A percentile compares a stretch with the other conserved stretches of the same genome.
Evolutionary conservation across 2,888 invertebrate species (phyloP).

Genomic region (Clepsis dumicolana): DNA sequence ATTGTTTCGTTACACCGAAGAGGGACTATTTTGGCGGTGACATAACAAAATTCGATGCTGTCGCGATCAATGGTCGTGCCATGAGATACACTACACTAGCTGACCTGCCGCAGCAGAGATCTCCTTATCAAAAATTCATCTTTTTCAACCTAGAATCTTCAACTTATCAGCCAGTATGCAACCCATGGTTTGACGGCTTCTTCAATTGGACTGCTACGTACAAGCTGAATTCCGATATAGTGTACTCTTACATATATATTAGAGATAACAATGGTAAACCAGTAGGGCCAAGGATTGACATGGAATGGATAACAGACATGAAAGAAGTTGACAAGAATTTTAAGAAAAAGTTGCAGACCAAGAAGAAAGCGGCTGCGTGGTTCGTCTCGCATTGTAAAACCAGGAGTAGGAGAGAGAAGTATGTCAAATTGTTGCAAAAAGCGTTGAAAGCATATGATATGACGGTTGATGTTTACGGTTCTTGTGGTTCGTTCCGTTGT

Average conservation of each 20-base stretch:
- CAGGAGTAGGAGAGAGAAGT: slow-evolving; percentile 60
- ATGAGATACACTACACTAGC: slow-evolving; percentile 14
- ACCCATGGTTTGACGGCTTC: slow-evolving; percentile 46
- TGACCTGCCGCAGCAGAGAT: slow-evolving; percentile 43
- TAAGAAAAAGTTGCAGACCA: slow-evolving; percentile 57
- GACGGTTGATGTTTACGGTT: slow-evolving; percentile 83
- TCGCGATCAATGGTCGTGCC: slow-evolving; percentile 44
- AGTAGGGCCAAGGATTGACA: slow-evolving; percentile 43
- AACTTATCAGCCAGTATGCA: slow-evolving; percentile 48
- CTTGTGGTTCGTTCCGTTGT: slow-evolving; percentile 76
- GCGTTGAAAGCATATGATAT: slow-evolving; percentile 56
- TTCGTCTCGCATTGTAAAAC: slow-evolving; percentile 73
- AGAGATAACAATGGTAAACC: slow-evolving; percentile 41
- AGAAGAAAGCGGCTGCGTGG: slow-evolving; percentile 77
- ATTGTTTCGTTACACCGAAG: slow-evolving; percentile 45
- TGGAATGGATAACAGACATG: slow-evolving; percentile 44
- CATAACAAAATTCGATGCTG: slow-evolving; percentile 43
- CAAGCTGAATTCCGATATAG: slow-evolving; percentile 48
- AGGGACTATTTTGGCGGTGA: slow-evolving; percentile 39
- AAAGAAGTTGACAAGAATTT: slow-evolving; percentile 52
- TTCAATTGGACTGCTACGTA: slow-evolving; percentile 54
- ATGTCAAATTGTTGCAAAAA: slow-evolving; percentile 59
- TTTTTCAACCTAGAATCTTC: slow-evolving; percentile 50
- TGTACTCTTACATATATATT: slow-evolving; percentile 48
- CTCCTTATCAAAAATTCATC: slow-evolving; percentile 49